Evolutionary conservation across 2,113 vertebrate genomes (phyloP).

Genomic region (Rhinichthys klamathensis): DNA sequence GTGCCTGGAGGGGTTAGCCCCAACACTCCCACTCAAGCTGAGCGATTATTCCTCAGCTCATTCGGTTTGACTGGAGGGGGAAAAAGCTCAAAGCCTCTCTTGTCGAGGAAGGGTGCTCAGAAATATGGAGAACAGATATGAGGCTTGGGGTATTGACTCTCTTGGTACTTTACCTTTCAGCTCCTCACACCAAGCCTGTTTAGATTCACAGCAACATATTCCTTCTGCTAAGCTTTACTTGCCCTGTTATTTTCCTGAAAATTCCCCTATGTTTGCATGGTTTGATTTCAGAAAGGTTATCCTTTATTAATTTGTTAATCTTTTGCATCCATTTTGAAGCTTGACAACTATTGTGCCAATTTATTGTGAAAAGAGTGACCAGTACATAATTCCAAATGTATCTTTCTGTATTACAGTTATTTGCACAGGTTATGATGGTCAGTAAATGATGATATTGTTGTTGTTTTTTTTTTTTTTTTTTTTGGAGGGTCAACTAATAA

Average conservation of each 20-base stretch:
- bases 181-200: slow-evolving; percentile 56
- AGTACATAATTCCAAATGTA: not conserved
- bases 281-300: slow-evolving; percentile 22
- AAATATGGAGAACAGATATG: slow-evolving; percentile 37
- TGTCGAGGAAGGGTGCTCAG: slow-evolving; percentile 49
- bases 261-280: slow-evolving; percentile 45
- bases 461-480: no score
- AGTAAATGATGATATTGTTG: no score
- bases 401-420: not conserved
- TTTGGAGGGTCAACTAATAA: not conserved
- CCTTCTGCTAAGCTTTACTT: slow-evolving; percentile 64
- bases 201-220: slow-evolving; percentile 57
- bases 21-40: slow-evolving; percentile 29
- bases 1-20: slow-evolving; percentile 30
- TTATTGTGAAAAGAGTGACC: not conserved
- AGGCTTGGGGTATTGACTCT: slow-evolving; percentile 49
- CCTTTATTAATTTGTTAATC: slow-evolving; percentile 9
- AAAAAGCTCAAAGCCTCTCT: slow-evolving; percentile 42
- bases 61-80: slow-evolving; percentile 38
- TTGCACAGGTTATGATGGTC: no score
- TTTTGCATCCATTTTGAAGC: no score
- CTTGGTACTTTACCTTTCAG: slow-evolving; percentile 4
- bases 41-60: slow-evolving; percentile 49
- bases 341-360: no score
- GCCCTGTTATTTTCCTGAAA: slow-evolving; percentile 64